Base-by-base conservation (phyloP, 2,113 vertebrate species). In the Hylia prasina region DNA sequence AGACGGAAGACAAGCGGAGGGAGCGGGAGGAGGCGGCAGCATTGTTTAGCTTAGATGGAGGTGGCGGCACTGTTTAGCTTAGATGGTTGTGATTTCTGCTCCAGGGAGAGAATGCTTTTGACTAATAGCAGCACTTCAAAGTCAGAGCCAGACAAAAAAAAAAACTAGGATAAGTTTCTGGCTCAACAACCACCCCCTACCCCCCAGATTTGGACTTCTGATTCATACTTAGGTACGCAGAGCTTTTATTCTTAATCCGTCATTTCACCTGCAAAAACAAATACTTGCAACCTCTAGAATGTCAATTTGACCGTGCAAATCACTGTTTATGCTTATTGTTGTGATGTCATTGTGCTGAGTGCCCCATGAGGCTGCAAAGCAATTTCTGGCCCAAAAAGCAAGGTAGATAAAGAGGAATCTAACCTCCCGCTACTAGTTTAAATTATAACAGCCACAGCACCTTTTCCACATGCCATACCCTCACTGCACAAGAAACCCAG, bases 101-200 rank as follows among this genome's bases (percentile, higher is more conserved):
- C 33, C 63, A 42, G 70, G 66, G 39, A 80, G 80, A 76, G 44
- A 86, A 61, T 57, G 58, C 47, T 92, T 93, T 76, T 83, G 69
- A 79, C 76, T 89, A 70, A 48, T 27, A 70, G 79, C 72, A 93
- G 63, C 33, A 48, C 65, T 91, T 87, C 54, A 71, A 91, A 95
- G 51, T 39, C 68, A 70, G 54, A 76, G 25, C 9, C 63, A 89
- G 65, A 7, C 30, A 66, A 64, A 70, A 58, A 60, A 48, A 42
- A 58, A 60, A 48, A 42, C n/a, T 22, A n/a, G 75, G 35, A 4
- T 24, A 45, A 35, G 15, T 51, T 86, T 90, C 39, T 90, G 60
- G 39, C 58, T 95, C 33, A 37, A 40, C 23, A 47, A 10, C 9
- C 60, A 7, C 2, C 7, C 25, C 22, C 47, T 27, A 6, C 1